phyloP scores from a whole-genome alignment of 2,888 invertebrate genomes.

The Caradrina kadenii region DNA sequence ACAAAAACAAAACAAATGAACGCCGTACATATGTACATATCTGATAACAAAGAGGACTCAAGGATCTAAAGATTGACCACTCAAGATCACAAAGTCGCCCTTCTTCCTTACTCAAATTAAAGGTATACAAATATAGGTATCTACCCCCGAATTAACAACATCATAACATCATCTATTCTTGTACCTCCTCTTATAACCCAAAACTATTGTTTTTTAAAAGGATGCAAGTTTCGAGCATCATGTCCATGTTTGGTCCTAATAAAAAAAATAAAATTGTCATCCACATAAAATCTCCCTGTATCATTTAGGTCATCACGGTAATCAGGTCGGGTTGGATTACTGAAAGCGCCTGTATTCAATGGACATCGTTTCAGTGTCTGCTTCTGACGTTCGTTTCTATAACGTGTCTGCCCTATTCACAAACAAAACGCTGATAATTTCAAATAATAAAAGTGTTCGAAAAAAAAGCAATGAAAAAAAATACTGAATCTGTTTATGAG shows the following conservation, averaged over 20 bases:
- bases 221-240: too few relatives aligned
- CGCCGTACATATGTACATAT: too few relatives aligned
- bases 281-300: neutral
- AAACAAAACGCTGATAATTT: neutral
- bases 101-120: too few relatives aligned
- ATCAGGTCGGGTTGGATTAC: constrained; percentile 47
- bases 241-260: neutral
- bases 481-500: neutral
- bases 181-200: too few relatives aligned
- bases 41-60: too few relatives aligned
- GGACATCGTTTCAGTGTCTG: constrained; percentile 25
- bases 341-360: constrained; percentile 26
- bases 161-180: too few relatives aligned
- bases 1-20: neutral
- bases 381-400: constrained; percentile 14
- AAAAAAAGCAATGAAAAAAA: neutral
- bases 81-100: too few relatives aligned
- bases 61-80: too few relatives aligned
- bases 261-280: neutral
- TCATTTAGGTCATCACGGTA: constrained; percentile 35
- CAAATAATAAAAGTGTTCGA: neutral
- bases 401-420: constrained; percentile 16
- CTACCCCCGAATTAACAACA: too few relatives aligned
- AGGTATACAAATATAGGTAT: too few relatives aligned
- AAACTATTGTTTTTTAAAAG: too few relatives aligned